Evolutionary conservation across 35 echinoderm and acorn worm genomes (phyloP), one percentile per base, ranked within the genome.

Genomic region (Patiria miniata): DNA sequence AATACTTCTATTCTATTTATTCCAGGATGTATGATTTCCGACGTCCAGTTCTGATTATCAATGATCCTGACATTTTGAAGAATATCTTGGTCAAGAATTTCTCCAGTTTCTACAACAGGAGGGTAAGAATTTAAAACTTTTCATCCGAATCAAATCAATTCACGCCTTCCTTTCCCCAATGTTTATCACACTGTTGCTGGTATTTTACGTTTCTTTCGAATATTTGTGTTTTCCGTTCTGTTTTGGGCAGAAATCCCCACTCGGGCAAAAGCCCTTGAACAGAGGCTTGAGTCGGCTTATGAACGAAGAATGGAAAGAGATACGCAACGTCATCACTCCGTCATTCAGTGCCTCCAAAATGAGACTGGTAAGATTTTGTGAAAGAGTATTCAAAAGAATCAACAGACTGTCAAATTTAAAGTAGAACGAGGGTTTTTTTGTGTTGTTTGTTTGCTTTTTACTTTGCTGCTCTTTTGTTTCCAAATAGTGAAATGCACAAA

Each of bases 301-400:
- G 57, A 83, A 88, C 40, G 87, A 76, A 12, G 36, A 88, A 36
- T 94, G 92, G 92, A 94, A 94, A 82, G 32, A 81, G 69, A 87
- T 90, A 51, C 68, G 92, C 22, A 89, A 94, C 38, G 85, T 88
- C 50, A 36, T 94, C 7, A 90, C 92, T 53, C 92, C 92, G 52
- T 78, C 87, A 28, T 94, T 94, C 55, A 94, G 87, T 53, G 92
- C 81, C 36, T 61, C 52, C 40, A 90, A 94, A 52, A 94, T 94
- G 92, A 93, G 89, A 90, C 65, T 54, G 80, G 92, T 93, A 90
- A 33, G 18, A n/a, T n/a, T n/a, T n/a, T n/a, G n/a, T n/a, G n/a
- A n/a, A n/a, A n/a, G n/a, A n/a, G n/a, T n/a, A n/a, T n/a, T n/a
- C n/a, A n/a, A n/a, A n/a, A n/a, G n/a, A n/a, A n/a, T n/a, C n/a